Percentiles rank a stretch among this genome's conserved stretches.
Conservation (phyloP, 2,888 invertebrate species). For the Ennomos fuscantarius region DNA sequence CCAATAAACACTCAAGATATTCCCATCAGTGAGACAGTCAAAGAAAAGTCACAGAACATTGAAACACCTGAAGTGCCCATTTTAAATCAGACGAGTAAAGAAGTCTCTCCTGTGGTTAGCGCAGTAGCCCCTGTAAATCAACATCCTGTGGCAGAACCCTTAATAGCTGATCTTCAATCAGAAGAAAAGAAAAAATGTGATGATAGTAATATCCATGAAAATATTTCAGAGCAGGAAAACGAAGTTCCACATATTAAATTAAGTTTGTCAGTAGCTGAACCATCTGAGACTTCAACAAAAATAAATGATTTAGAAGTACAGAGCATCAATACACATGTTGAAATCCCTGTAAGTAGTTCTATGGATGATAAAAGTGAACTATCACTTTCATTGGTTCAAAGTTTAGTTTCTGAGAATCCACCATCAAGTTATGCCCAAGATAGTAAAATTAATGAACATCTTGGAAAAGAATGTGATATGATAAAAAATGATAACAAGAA, state of each 20-base stretch:
- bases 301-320: constrained; percentile 31
- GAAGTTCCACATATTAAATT: constrained; percentile 32
- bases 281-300: constrained; percentile 26
- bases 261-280: constrained; percentile 26
- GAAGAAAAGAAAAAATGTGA: constrained; percentile 9
- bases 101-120: background rate
- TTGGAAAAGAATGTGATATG: background rate
- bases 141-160: background rate
- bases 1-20: constrained; percentile 1
- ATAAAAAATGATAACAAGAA: constrained; percentile 46
- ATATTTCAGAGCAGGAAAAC: constrained; percentile 25
- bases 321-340: constrained; percentile 15
- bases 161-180: constrained; percentile 10
- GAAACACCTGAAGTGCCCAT: constrained; percentile 3
- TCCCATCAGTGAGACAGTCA: constrained; percentile 6
- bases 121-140: background rate
- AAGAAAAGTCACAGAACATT: constrained; percentile 15
- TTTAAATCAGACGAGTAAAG: background rate
- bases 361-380: constrained; percentile 9
- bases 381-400: background rate
- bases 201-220: constrained; percentile 3
- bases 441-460: constrained; percentile 4
- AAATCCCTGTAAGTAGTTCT: constrained; percentile 9
- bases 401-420: constrained; percentile 11
- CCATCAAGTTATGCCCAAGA: constrained; percentile 26